These are phyloP conservation scores for Poeciliopsis turrubarensis DNA, from an alignment of 2,113 vertebrate species.

Conservation along the genomic window DNA sequence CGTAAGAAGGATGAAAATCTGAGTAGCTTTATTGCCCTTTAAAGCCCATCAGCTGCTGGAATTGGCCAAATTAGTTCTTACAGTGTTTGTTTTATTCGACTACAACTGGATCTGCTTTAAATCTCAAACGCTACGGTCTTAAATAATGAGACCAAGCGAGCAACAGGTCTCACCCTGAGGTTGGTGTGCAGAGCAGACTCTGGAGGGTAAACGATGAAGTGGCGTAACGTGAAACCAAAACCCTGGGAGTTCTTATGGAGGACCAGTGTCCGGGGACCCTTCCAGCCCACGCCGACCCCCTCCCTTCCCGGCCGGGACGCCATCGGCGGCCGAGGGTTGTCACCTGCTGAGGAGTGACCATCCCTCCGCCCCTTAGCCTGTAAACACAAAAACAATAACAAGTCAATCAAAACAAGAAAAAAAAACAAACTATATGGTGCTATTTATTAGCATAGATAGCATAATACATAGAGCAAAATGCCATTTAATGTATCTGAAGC, in stretches of 20 bases:
- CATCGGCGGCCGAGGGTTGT: constrained; percentile 82
- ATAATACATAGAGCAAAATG: too few relatives aligned
- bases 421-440: not conserved
- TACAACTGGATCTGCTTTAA: constrained; percentile 17
- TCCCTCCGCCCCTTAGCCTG: constrained; percentile 86
- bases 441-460: too few relatives aligned
- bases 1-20: not conserved
- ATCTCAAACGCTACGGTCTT: not conserved
- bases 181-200: constrained; percentile 88
- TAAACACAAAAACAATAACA: constrained; percentile 34
- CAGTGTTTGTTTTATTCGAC: constrained; percentile 12
- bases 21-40: not conserved
- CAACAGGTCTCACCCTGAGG: constrained; percentile 83
- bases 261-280: constrained; percentile 87
- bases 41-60: not conserved
- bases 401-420: not conserved
- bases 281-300: constrained; percentile 83
- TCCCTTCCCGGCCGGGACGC: constrained; percentile 81
- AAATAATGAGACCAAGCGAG: constrained; percentile 24
- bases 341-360: constrained; percentile 83
- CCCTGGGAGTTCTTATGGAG: constrained; percentile 91
- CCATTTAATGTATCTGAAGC: too few relatives aligned
- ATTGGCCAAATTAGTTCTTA: not conserved
- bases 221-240: constrained; percentile 95
- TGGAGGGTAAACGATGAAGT: constrained; percentile 98